These are phyloP conservation scores for Atrichornis clamosus DNA, from an alignment of 2,113 vertebrate species.

Conservation along the genomic window DNA sequence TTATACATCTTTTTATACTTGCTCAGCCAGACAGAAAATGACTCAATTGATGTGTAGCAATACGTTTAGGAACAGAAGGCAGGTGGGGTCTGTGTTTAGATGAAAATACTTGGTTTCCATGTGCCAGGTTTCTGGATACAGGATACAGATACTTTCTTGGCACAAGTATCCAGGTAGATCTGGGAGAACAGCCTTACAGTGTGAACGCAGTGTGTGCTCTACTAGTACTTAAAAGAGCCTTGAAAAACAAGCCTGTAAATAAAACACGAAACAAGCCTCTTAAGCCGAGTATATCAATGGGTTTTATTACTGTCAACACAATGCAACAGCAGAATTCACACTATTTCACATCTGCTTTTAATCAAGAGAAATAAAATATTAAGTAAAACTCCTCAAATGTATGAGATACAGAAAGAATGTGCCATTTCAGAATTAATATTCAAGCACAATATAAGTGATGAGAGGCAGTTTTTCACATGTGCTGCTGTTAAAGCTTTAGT, in stretches of 20 bases:
- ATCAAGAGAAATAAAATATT: neutral
- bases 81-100: neutral
- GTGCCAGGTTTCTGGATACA: neutral
- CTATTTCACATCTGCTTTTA: neutral
- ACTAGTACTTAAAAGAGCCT: neutral
- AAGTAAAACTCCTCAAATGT: neutral
- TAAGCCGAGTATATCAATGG: neutral
- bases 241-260: neutral
- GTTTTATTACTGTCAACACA: neutral
- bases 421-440: neutral
- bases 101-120: neutral
- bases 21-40: neutral
- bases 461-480: neutral
- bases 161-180: neutral
- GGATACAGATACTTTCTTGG: neutral
- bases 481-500: neutral
- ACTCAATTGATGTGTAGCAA: neutral
- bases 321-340: neutral
- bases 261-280: neutral
- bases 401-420: neutral
- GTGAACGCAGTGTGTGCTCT: neutral
- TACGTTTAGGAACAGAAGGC: neutral
- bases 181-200: neutral
- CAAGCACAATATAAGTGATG: neutral
- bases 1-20: neutral